Evolutionary conservation across 2,797 vertebrate genomes (phyloP).

Genomic region (Carcharodon carcharias): DNA sequence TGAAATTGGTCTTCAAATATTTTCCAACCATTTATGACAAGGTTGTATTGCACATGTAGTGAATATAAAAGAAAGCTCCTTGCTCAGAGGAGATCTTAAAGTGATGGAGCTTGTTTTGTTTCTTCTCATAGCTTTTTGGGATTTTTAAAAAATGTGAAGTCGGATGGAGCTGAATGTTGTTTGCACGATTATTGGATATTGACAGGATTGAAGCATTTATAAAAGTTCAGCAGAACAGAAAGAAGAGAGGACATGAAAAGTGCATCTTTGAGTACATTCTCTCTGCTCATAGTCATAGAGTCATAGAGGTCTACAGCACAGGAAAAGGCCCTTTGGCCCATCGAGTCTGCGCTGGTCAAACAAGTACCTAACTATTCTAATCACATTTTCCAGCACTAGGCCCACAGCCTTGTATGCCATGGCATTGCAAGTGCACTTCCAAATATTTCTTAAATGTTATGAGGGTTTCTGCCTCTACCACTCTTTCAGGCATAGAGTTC

Average conservation of each 20-base stretch:
- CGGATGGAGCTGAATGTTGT: background rate
- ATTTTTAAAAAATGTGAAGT: background rate
- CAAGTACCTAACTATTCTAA: too few relatives aligned
- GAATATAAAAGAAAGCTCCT: background rate
- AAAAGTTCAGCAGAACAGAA: background rate
- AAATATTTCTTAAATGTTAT: too few relatives aligned
- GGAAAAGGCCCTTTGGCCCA: too few relatives aligned
- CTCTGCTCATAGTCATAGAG: background rate
- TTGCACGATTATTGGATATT: background rate
- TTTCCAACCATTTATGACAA: background rate
- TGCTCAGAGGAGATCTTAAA: background rate
- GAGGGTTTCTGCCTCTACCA: too few relatives aligned
- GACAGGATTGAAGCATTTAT: background rate
- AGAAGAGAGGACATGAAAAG: background rate
- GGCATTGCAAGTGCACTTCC: too few relatives aligned
- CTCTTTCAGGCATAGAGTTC: too few relatives aligned
- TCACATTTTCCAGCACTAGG: too few relatives aligned
- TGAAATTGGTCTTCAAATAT: background rate
- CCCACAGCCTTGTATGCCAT: too few relatives aligned
- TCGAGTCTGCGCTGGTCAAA: too few relatives aligned
- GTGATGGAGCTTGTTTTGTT: background rate
- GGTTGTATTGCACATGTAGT: background rate
- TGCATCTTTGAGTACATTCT: background rate
- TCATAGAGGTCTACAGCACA: too few relatives aligned
- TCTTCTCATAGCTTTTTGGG: background rate